phyloP scores from a whole-genome alignment of 64 coral and sea anemone genomes.

The Hydrozoanthus tunicans region DNA sequence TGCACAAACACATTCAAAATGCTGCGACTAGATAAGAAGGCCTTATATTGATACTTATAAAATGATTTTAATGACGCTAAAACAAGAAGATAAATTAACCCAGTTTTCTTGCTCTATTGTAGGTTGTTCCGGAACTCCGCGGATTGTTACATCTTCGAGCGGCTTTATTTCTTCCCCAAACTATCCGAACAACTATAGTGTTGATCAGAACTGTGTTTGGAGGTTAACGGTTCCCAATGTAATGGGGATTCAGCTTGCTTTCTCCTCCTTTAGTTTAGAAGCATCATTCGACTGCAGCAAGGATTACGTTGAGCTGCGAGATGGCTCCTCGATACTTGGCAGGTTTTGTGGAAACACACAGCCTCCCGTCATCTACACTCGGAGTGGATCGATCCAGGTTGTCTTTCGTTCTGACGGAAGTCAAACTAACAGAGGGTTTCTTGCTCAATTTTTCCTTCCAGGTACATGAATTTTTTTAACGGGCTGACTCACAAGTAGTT shows the following conservation, averaged over 20 bases:
- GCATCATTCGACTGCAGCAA: not conserved
- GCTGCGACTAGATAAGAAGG: no score
- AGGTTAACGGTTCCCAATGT: not conserved
- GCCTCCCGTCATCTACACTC: not conserved
- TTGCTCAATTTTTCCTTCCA: not conserved
- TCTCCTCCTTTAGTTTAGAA: not conserved
- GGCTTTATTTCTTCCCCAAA: conserved; percentile 8
- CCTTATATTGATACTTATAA: no score
- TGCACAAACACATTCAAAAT: no score
- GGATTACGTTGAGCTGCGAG: not conserved
- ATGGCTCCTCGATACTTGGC: not conserved
- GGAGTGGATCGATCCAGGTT: not conserved
- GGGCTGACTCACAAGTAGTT: no score
- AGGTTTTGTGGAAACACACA: conserved; percentile 5
- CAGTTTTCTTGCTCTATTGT: not conserved
- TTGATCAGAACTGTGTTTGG: conserved; percentile 4
- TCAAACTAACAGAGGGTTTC: not conserved
- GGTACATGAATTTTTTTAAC: not conserved
- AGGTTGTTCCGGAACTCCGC: not conserved
- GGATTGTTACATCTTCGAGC: conserved; percentile 20
- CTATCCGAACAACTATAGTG: conserved; percentile 2
- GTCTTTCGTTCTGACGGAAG: not conserved
- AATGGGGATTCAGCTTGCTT: conserved; percentile 35
- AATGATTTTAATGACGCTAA: no score
- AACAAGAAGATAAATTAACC: no score